phyloP scores from a whole-genome alignment of 2,797 vertebrate genomes.

The Holocentrus rufus region DNA sequence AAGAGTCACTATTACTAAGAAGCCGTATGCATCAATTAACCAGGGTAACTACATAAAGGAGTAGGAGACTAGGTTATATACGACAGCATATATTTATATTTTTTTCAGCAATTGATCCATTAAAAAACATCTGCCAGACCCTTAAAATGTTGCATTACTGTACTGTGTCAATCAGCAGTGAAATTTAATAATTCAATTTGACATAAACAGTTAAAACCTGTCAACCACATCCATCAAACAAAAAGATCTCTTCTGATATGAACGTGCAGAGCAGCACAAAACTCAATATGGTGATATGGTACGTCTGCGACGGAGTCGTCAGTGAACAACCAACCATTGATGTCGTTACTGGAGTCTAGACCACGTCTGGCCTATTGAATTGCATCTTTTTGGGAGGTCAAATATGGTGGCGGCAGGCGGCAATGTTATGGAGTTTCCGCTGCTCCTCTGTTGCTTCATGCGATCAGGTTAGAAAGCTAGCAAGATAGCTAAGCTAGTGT shows the following conservation, averaged over 20 bases:
- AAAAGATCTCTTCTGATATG: conserved; percentile 1
- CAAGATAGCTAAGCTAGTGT: conserved; percentile 74
- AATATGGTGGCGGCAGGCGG: conserved; percentile 79
- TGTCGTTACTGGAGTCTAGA: conserved; percentile 25
- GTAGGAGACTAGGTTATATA: no score
- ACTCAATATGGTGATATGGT: conserved; percentile 36
- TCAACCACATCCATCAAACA: no score
- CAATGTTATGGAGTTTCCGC: conserved; percentile 82
- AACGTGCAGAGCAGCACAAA: conserved; percentile 17
- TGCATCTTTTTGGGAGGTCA: conserved; percentile 42
- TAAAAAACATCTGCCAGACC: no score
- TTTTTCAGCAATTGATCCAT: no score
- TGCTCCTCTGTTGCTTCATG: conserved; percentile 70
- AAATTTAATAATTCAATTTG: background rate
- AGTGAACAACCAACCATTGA: conserved; percentile 52
- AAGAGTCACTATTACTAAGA: no score
- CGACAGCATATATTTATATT: no score
- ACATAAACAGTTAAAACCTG: background rate
- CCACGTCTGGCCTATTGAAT: conserved; percentile 51
- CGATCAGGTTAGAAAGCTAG: conserved; percentile 75
- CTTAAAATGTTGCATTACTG: no score
- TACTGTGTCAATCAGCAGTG: background rate
- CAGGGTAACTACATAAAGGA: no score
- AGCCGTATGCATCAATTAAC: no score
- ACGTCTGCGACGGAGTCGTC: conserved; percentile 41